These are phyloP conservation scores for Serilophus lunatus DNA, from an alignment of 2,113 vertebrate species.

Conservation along the genomic window DNA sequence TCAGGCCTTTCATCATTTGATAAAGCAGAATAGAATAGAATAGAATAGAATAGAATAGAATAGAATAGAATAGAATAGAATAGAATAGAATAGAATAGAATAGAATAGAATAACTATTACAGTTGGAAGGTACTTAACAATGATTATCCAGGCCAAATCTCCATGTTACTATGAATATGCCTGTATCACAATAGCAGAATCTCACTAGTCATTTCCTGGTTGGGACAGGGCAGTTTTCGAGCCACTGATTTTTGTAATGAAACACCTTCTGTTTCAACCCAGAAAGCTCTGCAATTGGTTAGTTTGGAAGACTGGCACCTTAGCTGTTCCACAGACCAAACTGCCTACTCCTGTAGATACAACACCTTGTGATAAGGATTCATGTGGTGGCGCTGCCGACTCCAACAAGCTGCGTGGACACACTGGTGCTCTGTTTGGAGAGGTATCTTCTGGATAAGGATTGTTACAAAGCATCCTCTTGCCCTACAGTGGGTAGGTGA, in stretches of 20 bases:
- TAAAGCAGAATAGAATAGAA: neutral
- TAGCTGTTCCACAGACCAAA: neutral
- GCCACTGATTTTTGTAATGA: neutral
- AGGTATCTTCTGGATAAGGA: neutral
- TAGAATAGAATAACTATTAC: neutral
- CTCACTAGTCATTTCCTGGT: neutral
- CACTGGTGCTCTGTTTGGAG: rapidly evolving
- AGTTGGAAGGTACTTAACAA: neutral
- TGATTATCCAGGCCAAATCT: neutral
- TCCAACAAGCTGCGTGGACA: neutral
- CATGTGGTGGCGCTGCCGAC: neutral
- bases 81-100: neutral
- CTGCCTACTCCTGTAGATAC: neutral
- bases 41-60: neutral
- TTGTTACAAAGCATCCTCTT: neutral
- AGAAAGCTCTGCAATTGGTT: neutral
- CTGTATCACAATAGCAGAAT: neutral
- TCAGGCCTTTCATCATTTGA: neutral
- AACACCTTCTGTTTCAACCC: neutral
- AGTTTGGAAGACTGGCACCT: neutral
- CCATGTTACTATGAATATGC: neutral
- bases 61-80: neutral
- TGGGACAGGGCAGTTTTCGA: neutral
- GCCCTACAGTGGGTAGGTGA: neutral
- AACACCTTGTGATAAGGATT: neutral